Evolutionary conservation across 2,113 vertebrate genomes (phyloP).

Genomic region (Silurus glanis): DNA sequence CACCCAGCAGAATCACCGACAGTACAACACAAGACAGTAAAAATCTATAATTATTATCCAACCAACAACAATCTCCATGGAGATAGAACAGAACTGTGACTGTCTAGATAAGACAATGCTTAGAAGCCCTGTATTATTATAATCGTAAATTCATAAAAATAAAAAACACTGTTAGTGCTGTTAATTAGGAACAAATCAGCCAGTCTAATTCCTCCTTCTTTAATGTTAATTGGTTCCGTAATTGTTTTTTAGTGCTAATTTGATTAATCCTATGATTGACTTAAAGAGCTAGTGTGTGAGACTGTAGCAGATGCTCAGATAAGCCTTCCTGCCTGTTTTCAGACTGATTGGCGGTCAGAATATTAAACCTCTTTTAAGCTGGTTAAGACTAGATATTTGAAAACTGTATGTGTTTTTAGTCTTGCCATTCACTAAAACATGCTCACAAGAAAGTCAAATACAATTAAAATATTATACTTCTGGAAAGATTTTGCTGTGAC

Average conservation of each 20-base stretch:
- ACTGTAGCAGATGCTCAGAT: conserved; percentile 31
- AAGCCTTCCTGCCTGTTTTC: neutral
- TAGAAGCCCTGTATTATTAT: neutral
- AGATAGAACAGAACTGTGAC: neutral
- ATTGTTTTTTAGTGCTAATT: conserved; percentile 1
- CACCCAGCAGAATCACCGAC: neutral
- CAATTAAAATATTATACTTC: neutral
- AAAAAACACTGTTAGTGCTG: neutral
- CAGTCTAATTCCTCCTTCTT: neutral
- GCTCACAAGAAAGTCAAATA: neutral
- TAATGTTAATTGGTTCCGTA: neutral
- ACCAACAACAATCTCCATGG: neutral
- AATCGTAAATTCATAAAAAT: no score
- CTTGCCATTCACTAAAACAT: neutral
- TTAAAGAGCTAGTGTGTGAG: conserved; percentile 3
- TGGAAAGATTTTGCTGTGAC: neutral
- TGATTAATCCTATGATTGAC: conserved; percentile 29
- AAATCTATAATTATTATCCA: neutral
- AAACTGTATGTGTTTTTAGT: conserved; percentile 1
- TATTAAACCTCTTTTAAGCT: conserved; percentile 12
- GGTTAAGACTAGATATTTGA: neutral
- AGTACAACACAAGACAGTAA: neutral
- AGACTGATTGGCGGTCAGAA: neutral
- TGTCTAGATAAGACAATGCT: neutral
- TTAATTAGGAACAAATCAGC: neutral